These are phyloP conservation scores for Alsophila aescularia DNA, from an alignment of 2,888 invertebrate genomes.

Conservation along the genomic window DNA sequence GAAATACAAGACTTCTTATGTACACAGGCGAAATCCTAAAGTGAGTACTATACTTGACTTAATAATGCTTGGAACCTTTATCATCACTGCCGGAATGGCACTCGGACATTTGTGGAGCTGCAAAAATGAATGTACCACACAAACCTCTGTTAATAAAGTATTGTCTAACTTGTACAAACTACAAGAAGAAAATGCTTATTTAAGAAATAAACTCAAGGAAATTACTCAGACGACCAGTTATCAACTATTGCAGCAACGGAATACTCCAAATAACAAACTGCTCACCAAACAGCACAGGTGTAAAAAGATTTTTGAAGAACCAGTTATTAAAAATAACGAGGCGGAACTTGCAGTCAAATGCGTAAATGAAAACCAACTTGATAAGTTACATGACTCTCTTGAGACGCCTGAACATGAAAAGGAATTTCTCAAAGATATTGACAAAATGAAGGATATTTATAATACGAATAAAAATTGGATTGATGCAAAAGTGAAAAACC, in stretches of 20 bases:
- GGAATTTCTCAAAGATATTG: constrained; percentile 63
- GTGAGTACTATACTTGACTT: constrained; percentile 77
- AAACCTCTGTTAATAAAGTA: constrained; percentile 73
- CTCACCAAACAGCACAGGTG: constrained; percentile 64
- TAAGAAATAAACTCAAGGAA: constrained; percentile 72
- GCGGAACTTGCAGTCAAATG: constrained; percentile 64
- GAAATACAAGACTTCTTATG: constrained; percentile 78
- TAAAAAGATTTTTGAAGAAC: constrained; percentile 74
- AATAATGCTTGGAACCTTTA: constrained; percentile 72
- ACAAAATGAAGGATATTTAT: constrained; percentile 67
- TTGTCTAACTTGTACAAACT: constrained; percentile 78
- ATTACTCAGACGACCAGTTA: constrained; percentile 57
- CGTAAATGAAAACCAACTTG: constrained; percentile 56
- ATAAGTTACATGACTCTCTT: constrained; percentile 40
- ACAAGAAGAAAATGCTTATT: constrained; percentile 78
- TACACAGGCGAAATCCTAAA: constrained; percentile 76
- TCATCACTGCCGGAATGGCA: constrained; percentile 78
- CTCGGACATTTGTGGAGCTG: constrained; percentile 82
- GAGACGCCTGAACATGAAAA: constrained; percentile 59
- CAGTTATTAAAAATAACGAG: constrained; percentile 60
- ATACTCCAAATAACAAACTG: constrained; percentile 48
- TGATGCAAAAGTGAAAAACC: constrained; percentile 68
- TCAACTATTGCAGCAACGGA: constrained; percentile 54
- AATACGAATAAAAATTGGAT: constrained; percentile 74
- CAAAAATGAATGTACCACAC: constrained; percentile 70